Percentiles rank a stretch among this genome's conserved stretches.
phyloP scores from a whole-genome alignment of 2,113 vertebrate species.

The Indicator indicator region DNA sequence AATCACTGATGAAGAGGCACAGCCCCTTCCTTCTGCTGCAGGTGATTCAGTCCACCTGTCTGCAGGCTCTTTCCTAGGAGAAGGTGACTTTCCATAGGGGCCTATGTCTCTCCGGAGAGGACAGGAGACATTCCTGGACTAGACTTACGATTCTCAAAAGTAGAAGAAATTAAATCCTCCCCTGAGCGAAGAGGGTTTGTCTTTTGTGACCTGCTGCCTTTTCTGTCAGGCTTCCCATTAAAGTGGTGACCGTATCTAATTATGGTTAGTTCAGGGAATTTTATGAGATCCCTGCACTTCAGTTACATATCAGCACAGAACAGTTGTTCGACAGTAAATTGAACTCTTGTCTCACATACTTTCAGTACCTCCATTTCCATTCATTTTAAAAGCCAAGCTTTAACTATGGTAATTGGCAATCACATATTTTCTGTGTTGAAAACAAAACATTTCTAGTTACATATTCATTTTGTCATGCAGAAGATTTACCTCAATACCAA shows the following conservation, averaged over 20 bases:
- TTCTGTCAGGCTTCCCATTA: not conserved
- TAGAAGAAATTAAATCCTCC: not conserved
- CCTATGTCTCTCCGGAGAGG: not conserved
- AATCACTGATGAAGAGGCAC: not conserved
- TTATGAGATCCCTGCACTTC: not conserved
- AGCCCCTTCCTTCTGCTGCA: not conserved
- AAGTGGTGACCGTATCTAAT: not conserved
- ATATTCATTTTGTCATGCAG: not conserved
- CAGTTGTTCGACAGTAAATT: not conserved
- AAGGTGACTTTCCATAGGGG: not conserved
- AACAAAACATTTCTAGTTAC: not conserved
- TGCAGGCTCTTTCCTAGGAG: not conserved
- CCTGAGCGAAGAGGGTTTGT: not conserved
- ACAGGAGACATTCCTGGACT: not conserved
- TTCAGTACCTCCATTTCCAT: not conserved
- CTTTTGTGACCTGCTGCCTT: not conserved
- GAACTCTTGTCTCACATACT: not conserved
- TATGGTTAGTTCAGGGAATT: not conserved
- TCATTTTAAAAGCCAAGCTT: slow-evolving; percentile 18
- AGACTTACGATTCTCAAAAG: not conserved
- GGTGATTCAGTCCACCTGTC: not conserved
- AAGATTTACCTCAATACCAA: slow-evolving; percentile 22
- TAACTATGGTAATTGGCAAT: not conserved
- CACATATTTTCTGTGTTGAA: not conserved
- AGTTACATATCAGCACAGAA: not conserved